Evolutionary conservation across 2,797 vertebrate genomes (phyloP).

Genomic region (Amphiprion clarkii): DNA sequence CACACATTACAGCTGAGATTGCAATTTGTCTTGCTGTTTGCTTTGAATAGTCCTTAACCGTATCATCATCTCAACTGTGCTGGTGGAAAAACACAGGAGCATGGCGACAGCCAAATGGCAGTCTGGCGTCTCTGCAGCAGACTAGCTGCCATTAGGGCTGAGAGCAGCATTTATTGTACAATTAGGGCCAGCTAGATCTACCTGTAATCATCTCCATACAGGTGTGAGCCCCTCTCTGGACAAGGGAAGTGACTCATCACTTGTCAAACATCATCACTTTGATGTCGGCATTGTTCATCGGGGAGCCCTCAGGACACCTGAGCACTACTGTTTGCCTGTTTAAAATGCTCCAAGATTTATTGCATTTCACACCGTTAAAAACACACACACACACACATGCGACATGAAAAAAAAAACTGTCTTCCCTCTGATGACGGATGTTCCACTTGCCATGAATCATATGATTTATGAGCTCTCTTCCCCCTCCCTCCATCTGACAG

Average conservation of each 20-base stretch:
- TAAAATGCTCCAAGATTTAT: conserved; percentile 85
- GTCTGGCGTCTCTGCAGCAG: conserved; percentile 92
- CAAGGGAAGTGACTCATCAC: conserved; percentile 91
- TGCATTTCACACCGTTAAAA: conserved; percentile 75
- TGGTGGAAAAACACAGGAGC: conserved; percentile 88
- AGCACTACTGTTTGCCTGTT: conserved; percentile 77
- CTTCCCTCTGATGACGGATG: conserved; percentile 81
- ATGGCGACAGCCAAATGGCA: conserved; percentile 96
- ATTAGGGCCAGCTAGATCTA: conserved; percentile 94
- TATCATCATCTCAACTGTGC: conserved; percentile 90
- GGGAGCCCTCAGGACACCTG: conserved; percentile 79
- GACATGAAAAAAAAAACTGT: conserved; percentile 44
- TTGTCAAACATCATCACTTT: conserved; percentile 89
- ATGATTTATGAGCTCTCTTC: conserved; percentile 76
- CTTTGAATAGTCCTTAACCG: conserved; percentile 89
- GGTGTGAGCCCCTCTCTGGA: conserved; percentile 91
- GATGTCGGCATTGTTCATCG: conserved; percentile 84
- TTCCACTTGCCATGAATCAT: conserved; percentile 84
- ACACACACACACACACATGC: conserved; percentile 46
- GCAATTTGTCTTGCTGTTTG: conserved; percentile 89
- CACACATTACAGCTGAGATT: conserved; percentile 87
- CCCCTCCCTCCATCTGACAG: conserved; percentile 76
- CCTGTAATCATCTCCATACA: conserved; percentile 96
- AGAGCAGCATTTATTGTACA: conserved; percentile 96
- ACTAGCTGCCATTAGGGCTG: conserved; percentile 93